Evolutionary conservation across 2,113 vertebrate genomes (phyloP).

Genomic region (Stictonetta naevosa): DNA sequence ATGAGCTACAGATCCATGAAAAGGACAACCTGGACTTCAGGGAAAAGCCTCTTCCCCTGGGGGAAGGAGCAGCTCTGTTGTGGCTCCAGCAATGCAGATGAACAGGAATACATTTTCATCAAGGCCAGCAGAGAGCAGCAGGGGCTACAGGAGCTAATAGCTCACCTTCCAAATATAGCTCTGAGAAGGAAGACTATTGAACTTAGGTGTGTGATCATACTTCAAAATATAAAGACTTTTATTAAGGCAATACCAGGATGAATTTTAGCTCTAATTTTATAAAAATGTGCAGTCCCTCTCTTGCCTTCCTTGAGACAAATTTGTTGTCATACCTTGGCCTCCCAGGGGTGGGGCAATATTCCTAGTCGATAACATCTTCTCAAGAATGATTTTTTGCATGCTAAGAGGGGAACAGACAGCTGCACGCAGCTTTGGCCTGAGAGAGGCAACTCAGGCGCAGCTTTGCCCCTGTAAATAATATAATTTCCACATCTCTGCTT

Average conservation of each 20-base stretch:
- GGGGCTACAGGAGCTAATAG: not conserved
- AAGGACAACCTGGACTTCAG: not conserved
- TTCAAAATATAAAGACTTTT: not conserved
- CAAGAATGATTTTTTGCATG: not conserved
- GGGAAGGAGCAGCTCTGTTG: not conserved
- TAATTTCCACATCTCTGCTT: not conserved
- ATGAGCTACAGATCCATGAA: not conserved
- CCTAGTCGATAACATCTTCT: not conserved
- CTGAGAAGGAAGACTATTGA: not conserved
- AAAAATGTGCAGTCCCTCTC: not conserved
- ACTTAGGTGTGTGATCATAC: not conserved
- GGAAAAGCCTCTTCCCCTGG: not conserved
- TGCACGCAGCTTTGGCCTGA: not conserved
- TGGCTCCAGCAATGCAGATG: not conserved
- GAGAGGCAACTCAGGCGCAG: not conserved
- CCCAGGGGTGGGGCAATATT: not conserved
- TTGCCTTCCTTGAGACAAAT: not conserved
- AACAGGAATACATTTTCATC: not conserved
- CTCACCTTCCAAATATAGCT: not conserved
- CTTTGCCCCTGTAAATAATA: not conserved
- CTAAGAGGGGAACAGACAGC: not conserved
- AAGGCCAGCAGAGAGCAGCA: conserved; percentile 66
- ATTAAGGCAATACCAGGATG: not conserved
- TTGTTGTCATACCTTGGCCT: not conserved
- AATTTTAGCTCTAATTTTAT: not conserved